Conservation (phyloP, 2,113 vertebrate genomes). For the Morone chrysops region DNA sequence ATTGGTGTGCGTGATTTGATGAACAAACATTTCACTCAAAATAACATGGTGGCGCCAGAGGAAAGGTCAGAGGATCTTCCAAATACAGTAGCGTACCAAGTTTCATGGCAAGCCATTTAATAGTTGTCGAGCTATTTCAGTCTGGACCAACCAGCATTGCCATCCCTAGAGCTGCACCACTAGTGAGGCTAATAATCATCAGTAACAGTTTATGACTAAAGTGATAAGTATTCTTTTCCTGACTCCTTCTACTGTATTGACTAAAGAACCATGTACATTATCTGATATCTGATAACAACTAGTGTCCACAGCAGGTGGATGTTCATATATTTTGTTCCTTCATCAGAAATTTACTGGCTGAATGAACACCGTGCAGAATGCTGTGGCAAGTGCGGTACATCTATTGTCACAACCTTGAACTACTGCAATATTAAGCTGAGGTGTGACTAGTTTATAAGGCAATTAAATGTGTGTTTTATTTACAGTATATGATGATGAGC, state of each 20-base stretch:
- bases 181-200: neutral
- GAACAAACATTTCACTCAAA: too few species aligned
- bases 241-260: too few species aligned
- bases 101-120: too few species aligned
- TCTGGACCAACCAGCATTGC: neutral
- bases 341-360: constrained; percentile 43
- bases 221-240: neutral
- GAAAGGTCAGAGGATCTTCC: too few species aligned
- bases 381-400: constrained; percentile 19
- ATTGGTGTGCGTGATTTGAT: too few species aligned
- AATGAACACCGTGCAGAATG: constrained; percentile 43
- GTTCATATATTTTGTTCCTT: constrained; percentile 34
- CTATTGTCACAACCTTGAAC: constrained; percentile 28
- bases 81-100: too few species aligned
- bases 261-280: neutral
- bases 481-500: neutral
- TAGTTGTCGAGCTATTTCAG: neutral
- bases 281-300: constrained; percentile 16
- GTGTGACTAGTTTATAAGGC: neutral
- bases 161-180: neutral
- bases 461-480: neutral
- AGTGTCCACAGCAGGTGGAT: constrained; percentile 41
- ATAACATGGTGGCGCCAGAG: too few species aligned
- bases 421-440: neutral
- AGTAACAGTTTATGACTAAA: neutral